phyloP scores from a whole-genome alignment of 2,888 invertebrate genomes.

The Drosophila sordidula region DNA sequence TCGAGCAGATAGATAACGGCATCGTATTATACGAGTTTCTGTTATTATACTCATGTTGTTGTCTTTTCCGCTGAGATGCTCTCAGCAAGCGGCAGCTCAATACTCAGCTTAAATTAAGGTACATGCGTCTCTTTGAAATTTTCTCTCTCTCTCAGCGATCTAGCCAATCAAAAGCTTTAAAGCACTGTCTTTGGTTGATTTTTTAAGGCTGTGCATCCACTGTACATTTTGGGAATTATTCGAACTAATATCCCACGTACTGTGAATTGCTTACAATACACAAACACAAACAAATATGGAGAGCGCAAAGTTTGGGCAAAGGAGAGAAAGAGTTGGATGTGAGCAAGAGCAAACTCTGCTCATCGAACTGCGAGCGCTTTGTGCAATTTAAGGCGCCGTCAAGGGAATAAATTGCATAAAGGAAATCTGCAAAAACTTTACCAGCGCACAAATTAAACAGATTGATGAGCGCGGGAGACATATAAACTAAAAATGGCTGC shows the following conservation, averaged over 20 bases:
- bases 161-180: not conserved
- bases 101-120: not conserved
- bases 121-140: not conserved
- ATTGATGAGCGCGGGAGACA: conserved; percentile 50
- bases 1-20: no score
- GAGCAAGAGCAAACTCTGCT: conserved; percentile 52
- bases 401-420: conserved; percentile 76
- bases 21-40: no score
- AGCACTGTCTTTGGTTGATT: not conserved
- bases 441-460: conserved; percentile 59
- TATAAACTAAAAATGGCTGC: not conserved
- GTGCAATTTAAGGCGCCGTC: conserved; percentile 69
- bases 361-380: conserved; percentile 58
- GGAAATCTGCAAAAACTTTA: conserved; percentile 52
- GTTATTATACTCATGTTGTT: no score
- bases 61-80: no score
- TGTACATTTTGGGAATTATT: conserved; percentile 48
- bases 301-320: conserved; percentile 33
- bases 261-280: conserved; percentile 47
- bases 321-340: conserved; percentile 1
- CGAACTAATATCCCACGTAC: conserved; percentile 43
- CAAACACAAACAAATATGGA: conserved; percentile 12
- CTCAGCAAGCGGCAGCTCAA: no score
- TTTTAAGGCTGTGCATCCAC: conserved; percentile 17
- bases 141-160: not conserved